Evolutionary conservation across 2,888 invertebrate genomes (phyloP).

Genomic region (Sicus ferrugineus): DNA sequence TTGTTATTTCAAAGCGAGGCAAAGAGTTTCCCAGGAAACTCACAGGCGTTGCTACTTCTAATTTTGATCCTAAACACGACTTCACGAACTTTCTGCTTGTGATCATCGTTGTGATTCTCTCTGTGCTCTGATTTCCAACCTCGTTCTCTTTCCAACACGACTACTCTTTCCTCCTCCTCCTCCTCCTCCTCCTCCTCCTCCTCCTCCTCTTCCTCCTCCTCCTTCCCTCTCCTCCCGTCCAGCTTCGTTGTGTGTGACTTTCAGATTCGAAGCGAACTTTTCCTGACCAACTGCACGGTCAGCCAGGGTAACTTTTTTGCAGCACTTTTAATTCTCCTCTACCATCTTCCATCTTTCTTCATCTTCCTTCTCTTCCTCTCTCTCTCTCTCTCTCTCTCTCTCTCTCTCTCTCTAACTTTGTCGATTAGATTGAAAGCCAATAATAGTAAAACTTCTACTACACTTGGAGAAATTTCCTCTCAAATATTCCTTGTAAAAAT

Average conservation of each 20-base stretch:
- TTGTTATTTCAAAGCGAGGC: background rate
- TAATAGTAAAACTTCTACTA: background rate
- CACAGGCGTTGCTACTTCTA: background rate
- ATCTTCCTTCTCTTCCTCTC: background rate
- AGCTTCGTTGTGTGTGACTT: too few relatives aligned
- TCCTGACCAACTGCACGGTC: too few relatives aligned
- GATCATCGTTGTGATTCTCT: background rate
- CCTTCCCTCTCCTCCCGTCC: too few relatives aligned
- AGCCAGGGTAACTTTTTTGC: too few relatives aligned
- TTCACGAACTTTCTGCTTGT: slow-evolving; percentile 5
- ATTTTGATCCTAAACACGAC: slow-evolving; percentile 10
- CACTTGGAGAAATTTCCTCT: too few relatives aligned
- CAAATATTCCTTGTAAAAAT: too few relatives aligned
- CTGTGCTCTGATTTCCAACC: background rate
- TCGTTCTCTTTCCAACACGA: too few relatives aligned
- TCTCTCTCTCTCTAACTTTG: background rate
- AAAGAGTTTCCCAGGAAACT: background rate
- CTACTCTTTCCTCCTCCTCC: too few relatives aligned
- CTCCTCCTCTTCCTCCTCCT: too few relatives aligned
- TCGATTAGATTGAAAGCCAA: background rate
- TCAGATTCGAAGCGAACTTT: background rate
- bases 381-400: background rate
- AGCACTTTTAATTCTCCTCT: too few relatives aligned
- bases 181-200: too few relatives aligned
- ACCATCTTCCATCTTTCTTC: too few relatives aligned